These are phyloP conservation scores for Chascanopsetta lugubris DNA, from an alignment of 2,113 vertebrate genomes.

Conservation along the genomic window DNA sequence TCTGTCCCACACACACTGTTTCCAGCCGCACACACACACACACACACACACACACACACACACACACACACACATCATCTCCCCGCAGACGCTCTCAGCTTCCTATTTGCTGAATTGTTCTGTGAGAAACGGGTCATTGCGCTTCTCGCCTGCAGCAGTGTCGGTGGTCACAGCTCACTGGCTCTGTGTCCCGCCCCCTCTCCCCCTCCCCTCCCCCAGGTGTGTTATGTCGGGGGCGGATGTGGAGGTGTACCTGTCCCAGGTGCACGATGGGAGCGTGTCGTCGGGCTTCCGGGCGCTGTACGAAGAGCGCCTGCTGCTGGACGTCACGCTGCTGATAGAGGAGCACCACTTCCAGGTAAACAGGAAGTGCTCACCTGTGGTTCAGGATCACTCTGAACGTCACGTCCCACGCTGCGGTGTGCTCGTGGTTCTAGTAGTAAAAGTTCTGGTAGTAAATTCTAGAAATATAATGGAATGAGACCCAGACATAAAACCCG, in stretches of 20 bases:
- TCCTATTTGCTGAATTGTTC: not conserved
- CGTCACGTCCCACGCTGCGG: not conserved
- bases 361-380: not conserved
- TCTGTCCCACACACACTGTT: slow-evolving; percentile 1
- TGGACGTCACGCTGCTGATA: slow-evolving; percentile 97
- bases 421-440: no score
- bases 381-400: not conserved
- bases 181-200: not conserved
- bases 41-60: no score
- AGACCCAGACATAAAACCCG: no score
- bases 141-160: not conserved
- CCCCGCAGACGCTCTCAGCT: not conserved
- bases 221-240: slow-evolving; percentile 99
- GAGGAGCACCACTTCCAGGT: slow-evolving; percentile 98
- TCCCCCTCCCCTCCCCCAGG: slow-evolving; percentile 75
- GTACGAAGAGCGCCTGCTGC: slow-evolving; percentile 96
- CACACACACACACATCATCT: not conserved
- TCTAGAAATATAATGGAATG: no score
- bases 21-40: slow-evolving; percentile 1
- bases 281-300: slow-evolving; percentile 98
- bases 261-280: slow-evolving; percentile 97
- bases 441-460: no score
- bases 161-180: not conserved
- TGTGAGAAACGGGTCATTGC: slow-evolving; percentile 1
- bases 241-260: slow-evolving; percentile 99